Base-by-base conservation (phyloP, 2,888 invertebrate genomes). In the Drosophila suboccidentalis region DNA sequence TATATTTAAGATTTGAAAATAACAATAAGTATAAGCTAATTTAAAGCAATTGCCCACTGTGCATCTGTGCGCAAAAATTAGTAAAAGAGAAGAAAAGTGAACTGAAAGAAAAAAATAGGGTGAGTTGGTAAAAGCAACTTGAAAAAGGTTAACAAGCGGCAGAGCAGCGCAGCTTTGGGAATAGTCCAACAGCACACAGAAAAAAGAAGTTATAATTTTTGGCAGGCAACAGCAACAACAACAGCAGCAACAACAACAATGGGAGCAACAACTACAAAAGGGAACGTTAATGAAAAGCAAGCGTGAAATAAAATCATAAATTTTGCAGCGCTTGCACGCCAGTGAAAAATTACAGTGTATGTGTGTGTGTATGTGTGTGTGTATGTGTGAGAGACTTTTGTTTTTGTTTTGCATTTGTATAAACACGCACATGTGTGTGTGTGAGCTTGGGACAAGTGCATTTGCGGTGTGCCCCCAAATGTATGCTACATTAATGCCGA, bases 261-360 rank as follows among this genome's bases (percentile, higher is more conserved):
- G 59, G 68, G 44, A 54, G 68, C 65, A 75, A 50, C 60, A 59
- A 39, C 46, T 46, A 54, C 39, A 53, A 73, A 78, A 59, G 64
- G 58, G 39, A 46, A 85, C 85, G 86, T 87, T 86, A 88, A 88
- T 86, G 89, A 86, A 86, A 86, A 88, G 86, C 89, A 88, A 88
- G 86, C 86, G 86, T 88, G 89, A 88, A 86, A 88, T 88, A 86
- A 88, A 86, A 86, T 86, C 86, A 88, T 86, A 86, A 86, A 86
- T 86, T 86, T 76, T 88, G 80, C 87, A 87, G 71, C 50, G 82
- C 65, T 73, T 78, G 68, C 73, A 65, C 49, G 55, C 58, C 71
- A 57, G 59, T 69, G 70, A 61, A 58, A 71, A 75, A 75, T 67
- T 53, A 8, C 69, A 51, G 43, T 60, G 34, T 32, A 34, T 51